Evolutionary conservation across 2,113 vertebrate species (phyloP).

Genomic region (Amphiprion percula): DNA sequence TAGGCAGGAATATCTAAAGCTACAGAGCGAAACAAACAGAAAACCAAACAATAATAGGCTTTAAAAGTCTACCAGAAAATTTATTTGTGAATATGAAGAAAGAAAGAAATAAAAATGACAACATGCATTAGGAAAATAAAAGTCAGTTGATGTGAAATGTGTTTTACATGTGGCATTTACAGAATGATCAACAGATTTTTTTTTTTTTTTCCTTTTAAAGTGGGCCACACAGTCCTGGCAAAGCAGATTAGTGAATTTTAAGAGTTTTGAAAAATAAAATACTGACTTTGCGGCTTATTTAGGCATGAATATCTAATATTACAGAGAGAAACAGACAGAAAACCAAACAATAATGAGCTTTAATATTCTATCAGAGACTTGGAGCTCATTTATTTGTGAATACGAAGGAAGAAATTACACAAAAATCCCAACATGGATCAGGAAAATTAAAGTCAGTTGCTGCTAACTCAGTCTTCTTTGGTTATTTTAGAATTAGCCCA

Average conservation of each 20-base stretch:
- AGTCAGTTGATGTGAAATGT: background rate
- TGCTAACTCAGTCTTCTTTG: too few relatives aligned
- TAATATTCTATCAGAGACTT: background rate
- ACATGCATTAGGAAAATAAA: background rate
- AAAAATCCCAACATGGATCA: background rate
- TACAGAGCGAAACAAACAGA: background rate
- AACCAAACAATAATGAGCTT: too few relatives aligned
- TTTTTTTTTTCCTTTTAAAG: too few relatives aligned
- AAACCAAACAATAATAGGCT: too few relatives aligned
- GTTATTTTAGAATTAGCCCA: too few relatives aligned
- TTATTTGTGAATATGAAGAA: background rate
- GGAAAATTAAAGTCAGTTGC: too few relatives aligned
- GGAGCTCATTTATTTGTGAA: background rate
- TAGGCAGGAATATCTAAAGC: background rate
- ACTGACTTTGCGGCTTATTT: background rate
- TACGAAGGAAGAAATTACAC: too few relatives aligned
- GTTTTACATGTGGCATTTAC: too few relatives aligned
- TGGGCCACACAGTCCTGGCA: too few relatives aligned
- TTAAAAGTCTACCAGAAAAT: background rate
- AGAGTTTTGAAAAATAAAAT: too few relatives aligned
- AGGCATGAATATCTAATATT: background rate
- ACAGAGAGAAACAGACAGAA: background rate
- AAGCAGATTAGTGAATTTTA: too few relatives aligned
- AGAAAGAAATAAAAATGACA: background rate
- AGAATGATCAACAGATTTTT: too few relatives aligned